These are phyloP conservation scores for Acanthopleura granulata DNA, from an alignment of 2,888 invertebrate genomes.

Conservation along the genomic window DNA sequence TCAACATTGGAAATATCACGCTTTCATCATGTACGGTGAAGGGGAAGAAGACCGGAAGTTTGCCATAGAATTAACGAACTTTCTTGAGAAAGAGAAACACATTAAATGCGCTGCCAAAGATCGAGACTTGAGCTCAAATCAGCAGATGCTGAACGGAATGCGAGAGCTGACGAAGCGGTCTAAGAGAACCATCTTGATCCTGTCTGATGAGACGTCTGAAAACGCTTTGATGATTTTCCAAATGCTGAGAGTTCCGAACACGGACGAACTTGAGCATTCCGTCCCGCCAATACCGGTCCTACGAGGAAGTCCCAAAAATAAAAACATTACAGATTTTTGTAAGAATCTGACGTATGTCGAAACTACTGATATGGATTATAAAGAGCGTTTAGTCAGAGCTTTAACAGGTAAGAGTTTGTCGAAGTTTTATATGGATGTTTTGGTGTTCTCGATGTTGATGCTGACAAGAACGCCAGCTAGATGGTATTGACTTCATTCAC, in stretches of 20 bases:
- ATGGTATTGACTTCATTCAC: too few species aligned
- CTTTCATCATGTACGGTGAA: conserved; percentile 7
- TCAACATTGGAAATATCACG: conserved; percentile 1
- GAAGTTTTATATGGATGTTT: too few species aligned
- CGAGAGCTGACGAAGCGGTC: not conserved
- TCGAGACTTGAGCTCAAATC: not conserved
- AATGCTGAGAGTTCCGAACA: not conserved
- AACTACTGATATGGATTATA: not conserved
- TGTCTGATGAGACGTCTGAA: not conserved
- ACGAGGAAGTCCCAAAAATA: not conserved
- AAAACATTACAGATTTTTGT: not conserved
- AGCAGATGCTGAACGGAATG: not conserved
- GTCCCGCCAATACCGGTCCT: not conserved
- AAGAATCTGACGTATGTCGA: not conserved
- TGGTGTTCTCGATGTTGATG: too few species aligned
- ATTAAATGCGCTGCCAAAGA: not conserved
- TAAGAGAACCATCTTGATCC: not conserved
- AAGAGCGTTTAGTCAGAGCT: not conserved
- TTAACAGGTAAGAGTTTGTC: not conserved
- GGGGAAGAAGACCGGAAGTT: not conserved
- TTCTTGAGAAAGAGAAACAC: not conserved
- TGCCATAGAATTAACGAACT: not conserved
- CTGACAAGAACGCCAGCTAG: too few species aligned
- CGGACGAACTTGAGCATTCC: not conserved
- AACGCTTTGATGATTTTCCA: not conserved